Base-by-base conservation (phyloP, 2,888 invertebrate genomes). In the Latrodectus hesperus region DNA sequence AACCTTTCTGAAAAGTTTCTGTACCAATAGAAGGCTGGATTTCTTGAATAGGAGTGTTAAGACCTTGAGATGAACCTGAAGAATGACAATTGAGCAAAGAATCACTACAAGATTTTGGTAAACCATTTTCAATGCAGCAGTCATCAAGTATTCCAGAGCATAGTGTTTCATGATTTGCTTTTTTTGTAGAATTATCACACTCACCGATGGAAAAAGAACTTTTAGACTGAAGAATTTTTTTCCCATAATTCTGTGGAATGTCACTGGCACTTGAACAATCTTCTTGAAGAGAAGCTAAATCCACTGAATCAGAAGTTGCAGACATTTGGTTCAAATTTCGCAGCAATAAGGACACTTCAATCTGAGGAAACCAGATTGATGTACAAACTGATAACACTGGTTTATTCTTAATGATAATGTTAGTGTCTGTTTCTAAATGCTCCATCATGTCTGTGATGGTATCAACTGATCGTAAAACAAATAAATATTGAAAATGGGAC, bases 401-500 rank as follows among this genome's bases (percentile, higher is more conserved):
- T 53, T 82, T 81, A 70, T 89, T 81, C 17, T 88, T 77, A 60
- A 85, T 81, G 55, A 89, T 89, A 12, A 65, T 67, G 38, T 64
- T 70, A 51, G 88, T 89, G 53, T 89, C 90, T 10, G 71, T 53
- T 67, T 75, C 83, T 65, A 89, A 76, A 65, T 89, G 88, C 53
- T 74, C 85, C 26, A 74, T 72, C 68, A 89, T 86, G 55, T 90
- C 89, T 11, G 85, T 83, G 65, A 90, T 22, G 53, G 82, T 86
- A 72, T 90, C 90, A 12, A 88, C 68, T n/a, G 88, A 74, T 67
- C 90, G 55, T 55, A 90, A 65, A 16, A 90, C 81, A 77, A 89
- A 90, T 52, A 90, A 72, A 71, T 90, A 90, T 65, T 89, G 89
- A 65, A 81, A 84, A 60, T 90, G 90, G 11, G 88, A 88, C 12